Evolutionary conservation across 2,113 vertebrate genomes (phyloP).

Genomic region (Bubalus kerabau): DNA sequence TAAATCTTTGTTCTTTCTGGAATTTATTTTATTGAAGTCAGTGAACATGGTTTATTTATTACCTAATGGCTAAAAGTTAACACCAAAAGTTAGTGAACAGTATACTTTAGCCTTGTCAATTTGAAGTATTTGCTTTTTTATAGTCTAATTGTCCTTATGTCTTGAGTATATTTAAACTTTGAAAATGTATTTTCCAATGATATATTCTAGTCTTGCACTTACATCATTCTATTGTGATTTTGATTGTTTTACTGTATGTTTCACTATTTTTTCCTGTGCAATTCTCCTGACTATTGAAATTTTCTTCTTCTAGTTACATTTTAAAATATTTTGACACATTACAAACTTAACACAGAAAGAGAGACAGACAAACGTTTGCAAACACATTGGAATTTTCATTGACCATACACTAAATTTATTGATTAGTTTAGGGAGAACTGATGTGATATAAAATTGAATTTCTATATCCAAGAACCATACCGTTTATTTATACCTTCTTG

Average conservation of each 20-base stretch:
- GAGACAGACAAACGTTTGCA: rapidly evolving
- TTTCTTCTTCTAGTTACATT: neutral
- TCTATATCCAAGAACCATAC: neutral
- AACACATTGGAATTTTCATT: neutral
- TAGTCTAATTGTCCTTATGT: neutral
- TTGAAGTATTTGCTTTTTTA: neutral
- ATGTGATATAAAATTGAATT: neutral
- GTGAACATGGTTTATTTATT: neutral
- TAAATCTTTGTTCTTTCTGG: neutral
- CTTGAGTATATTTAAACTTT: neutral
- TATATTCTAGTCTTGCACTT: neutral
- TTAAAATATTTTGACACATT: neutral
- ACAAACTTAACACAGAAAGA: neutral
- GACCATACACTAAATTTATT: neutral
- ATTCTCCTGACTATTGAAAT: neutral
- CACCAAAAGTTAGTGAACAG: neutral
- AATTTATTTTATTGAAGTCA: neutral
- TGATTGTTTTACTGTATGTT: neutral
- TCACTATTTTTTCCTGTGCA: neutral
- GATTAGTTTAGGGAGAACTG: neutral
- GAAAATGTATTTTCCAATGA: neutral
- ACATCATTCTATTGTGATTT: neutral
- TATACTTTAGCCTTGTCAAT: neutral
- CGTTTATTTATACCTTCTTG: neutral
- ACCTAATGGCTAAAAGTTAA: neutral